Evolutionary conservation across 2,797 vertebrate species (phyloP), one percentile per base, ranked within the genome.

Genomic region (Malurus leucopterus): DNA sequence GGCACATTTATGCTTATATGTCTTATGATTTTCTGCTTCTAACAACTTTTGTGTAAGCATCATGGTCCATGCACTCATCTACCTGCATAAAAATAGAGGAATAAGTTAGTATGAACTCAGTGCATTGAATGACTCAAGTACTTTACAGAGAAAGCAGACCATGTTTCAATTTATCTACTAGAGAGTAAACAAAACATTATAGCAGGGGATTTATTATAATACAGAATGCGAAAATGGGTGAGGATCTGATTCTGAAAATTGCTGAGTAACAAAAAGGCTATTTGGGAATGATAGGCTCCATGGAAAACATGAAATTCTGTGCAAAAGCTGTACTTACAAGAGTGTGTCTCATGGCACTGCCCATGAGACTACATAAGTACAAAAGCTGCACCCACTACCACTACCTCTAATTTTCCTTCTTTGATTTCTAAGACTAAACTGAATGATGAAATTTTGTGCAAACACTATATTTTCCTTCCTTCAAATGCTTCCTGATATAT

Each of bases 401-500:
- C 44, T 69, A 63, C 32, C 13, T 72, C 41, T 71, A 40, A 49
- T 84, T 84, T 91, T 71, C 8, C 17, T 47, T 46, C 32, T 62
- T 47, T 14, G 17, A 34, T 89, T 91, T 75, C 69, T 79, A 40
- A 86, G 29, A 40, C 44, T 69, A 77, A 86, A 79, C 14, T 59
- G 54, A 77, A 93, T 19, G 23, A 51, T 47, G 38, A 86, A 73
- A 15, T 77, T 88, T 86, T 57, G 49, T 82, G 44, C 27, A 92
- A 84, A 76, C 46, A 47, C 7, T 68, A 30, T 2, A 13, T 88
- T 86, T 79, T 67, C 19, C 29, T 63, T 63, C 21, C 30, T 85
- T 70, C 30, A 92, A 63, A 72, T 89, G 69, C 68, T 70, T 92
- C 92, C 62, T 71, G 83, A 82, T 90, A 30, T 71, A 92, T 93